Percentiles rank a stretch among this genome's conserved stretches.
These are phyloP conservation scores for Perdita meconis DNA, from an alignment of 2,888 invertebrate genomes.

Conservation along the genomic window DNA sequence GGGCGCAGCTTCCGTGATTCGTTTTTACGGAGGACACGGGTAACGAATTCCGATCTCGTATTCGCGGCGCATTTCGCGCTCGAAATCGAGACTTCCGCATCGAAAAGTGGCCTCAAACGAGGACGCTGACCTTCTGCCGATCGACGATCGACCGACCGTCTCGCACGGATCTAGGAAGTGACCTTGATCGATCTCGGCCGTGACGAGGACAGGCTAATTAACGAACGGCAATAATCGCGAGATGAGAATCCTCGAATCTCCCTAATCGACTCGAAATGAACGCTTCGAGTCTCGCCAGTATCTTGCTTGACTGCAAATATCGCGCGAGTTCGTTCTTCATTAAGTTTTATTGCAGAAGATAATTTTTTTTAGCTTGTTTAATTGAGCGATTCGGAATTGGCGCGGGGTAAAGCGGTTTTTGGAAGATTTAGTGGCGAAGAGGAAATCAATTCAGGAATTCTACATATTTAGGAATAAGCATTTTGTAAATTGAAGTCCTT, in stretches of 20 bases:
- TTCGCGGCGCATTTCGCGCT: conserved; percentile 46
- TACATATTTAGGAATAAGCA: too few species aligned
- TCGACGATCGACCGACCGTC: conserved; percentile 47
- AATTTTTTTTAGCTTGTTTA: too few species aligned
- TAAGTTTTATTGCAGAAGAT: too few species aligned
- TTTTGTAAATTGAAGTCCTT: too few species aligned
- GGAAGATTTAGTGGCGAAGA: too few species aligned
- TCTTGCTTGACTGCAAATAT: neutral
- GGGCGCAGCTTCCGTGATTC: neutral
- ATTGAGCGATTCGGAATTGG: too few species aligned
- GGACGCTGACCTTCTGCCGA: conserved; percentile 60
- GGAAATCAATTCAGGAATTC: too few species aligned
- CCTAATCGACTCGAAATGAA: neutral
- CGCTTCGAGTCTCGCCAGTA: neutral
- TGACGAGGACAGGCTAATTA: conserved; percentile 38
- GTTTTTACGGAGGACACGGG: neutral
- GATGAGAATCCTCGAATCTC: neutral
- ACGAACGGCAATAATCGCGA: conserved; percentile 7
- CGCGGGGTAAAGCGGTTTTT: too few species aligned
- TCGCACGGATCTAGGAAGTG: conserved; percentile 45
- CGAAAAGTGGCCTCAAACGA: conserved; percentile 57
- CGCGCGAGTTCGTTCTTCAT: too few species aligned
- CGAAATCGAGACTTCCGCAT: conserved; percentile 63
- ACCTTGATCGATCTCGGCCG: conserved; percentile 34
- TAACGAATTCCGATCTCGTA: conserved; percentile 43